Evolutionary conservation across 37 sponge, comb jelly and placozoan species (phyloP).

Genomic region (Ianthella basta): DNA sequence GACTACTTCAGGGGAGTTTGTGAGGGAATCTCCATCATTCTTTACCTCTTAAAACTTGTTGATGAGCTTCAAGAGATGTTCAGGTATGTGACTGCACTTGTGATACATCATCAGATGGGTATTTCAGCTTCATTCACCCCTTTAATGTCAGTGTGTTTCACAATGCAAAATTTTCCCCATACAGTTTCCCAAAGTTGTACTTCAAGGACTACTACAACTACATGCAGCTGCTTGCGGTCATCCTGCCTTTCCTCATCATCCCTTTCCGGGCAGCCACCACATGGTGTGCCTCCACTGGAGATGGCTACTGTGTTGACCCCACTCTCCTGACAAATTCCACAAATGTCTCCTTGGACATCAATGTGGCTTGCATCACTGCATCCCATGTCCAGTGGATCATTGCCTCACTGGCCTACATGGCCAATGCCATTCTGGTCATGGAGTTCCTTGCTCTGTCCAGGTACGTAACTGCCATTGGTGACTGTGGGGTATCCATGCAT

Average conservation of each 20-base stretch:
- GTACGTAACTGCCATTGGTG: too few relatives aligned
- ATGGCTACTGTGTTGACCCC: conserved; percentile 19
- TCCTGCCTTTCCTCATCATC: conserved; percentile 14
- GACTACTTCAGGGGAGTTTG: conserved; percentile 10
- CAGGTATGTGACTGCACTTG: neutral
- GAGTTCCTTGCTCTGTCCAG: conserved; percentile 24
- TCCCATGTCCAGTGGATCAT: conserved; percentile 31
- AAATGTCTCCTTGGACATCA: neutral
- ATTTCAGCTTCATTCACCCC: neutral
- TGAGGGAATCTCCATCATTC: conserved; percentile 11
- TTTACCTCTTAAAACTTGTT: neutral
- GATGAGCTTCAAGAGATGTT: conserved; percentile 9
- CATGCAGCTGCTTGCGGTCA: neutral
- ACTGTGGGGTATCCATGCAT: too few relatives aligned
- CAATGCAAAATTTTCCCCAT: neutral
- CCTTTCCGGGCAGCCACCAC: conserved; percentile 32
- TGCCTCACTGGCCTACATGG: conserved; percentile 26
- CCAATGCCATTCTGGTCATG: conserved; percentile 12
- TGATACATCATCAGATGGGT: neutral
- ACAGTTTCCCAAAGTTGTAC: neutral
- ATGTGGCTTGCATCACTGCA: conserved; percentile 10
- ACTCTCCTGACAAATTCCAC: neutral
- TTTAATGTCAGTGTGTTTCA: neutral
- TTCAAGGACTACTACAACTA: conserved; percentile 30
- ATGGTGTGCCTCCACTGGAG: conserved; percentile 37